Evolutionary conservation across 1,140 invertebrate species (phyloP), one percentile per base, ranked within the genome.

Genomic region (Armadillidium nasatum): DNA sequence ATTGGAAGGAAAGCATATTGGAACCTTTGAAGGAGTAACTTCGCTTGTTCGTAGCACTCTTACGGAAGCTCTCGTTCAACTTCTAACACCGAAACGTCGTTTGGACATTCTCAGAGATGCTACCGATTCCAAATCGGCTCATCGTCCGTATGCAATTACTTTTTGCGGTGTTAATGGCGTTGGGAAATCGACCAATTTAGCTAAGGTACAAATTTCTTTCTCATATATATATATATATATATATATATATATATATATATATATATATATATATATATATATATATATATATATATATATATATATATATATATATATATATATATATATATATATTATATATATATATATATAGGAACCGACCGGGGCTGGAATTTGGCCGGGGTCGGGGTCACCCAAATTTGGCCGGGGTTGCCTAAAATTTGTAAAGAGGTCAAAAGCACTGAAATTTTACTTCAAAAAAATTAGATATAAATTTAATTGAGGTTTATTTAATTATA

Each of bases 161-260:
- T 99, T 99, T 84, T 99, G 98, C 87, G 98, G 98, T 70, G 98
- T 99, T 0, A 99, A 99, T 85, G 98, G 98, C 66, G 98, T 99
- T 3, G 98, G 98, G 70, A 99, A 99, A 84, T 99, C 96, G 0
- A 99, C 98, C 2, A 99, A 99, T 87, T 86, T 99, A 50, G 97
- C 98, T 2, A 99, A 99, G 86, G 89, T 90, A 80, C 33, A 33
- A 33, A 33, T 33, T 33, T 33, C 33, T 33, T 33, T 33, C 33
- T 33, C 6, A 3, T 1, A 33, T 33, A 33, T 33, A 33, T 33
- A 33, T 33, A 33, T 33, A 33, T 33, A 19, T 22, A 67, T 23
- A 13, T 9, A 10, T 33, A 33, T 33, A 33, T 33, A n/a, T 33
- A 33, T 33, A 33, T 33, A 33, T 33, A 33, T 33, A 33, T 33